A percentile compares a stretch with the other conserved stretches of the same genome.
Conservation (phyloP, 2,113 vertebrate species). For the Rallus limicola region DNA sequence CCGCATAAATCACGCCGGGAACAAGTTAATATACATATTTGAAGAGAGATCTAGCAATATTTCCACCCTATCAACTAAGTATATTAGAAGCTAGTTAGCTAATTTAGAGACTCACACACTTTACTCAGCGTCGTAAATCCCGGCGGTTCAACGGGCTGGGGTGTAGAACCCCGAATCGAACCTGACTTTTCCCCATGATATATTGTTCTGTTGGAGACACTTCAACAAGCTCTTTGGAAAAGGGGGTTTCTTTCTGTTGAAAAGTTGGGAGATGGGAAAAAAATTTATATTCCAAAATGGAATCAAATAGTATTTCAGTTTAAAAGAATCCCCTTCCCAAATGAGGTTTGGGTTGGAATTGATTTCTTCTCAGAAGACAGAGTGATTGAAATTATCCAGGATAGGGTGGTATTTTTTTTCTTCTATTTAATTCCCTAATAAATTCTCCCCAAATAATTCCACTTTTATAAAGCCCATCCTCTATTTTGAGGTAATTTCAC, state of each 20-base stretch:
- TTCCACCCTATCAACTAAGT: background rate
- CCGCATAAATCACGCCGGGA: slow-evolving; percentile 3
- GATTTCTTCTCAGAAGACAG: background rate
- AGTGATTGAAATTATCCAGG: background rate
- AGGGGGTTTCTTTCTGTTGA: no score
- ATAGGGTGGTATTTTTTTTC: no score
- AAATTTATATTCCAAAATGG: no score
- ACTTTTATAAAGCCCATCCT: background rate
- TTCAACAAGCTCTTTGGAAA: no score
- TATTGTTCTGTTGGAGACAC: no score
- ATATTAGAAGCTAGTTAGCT: background rate
- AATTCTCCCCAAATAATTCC: background rate
- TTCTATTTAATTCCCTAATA: background rate
- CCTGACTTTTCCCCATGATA: accelerated
- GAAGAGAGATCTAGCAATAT: background rate
- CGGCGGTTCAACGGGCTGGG: background rate
- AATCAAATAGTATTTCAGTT: no score
- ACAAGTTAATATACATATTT: background rate
- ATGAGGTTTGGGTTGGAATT: no score
- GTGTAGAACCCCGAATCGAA: background rate
- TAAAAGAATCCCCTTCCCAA: no score
- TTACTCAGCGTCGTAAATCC: background rate
- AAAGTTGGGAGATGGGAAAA: no score
- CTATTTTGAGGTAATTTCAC: background rate
- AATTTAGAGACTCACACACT: background rate